Base-by-base conservation (phyloP, 2,113 vertebrate species). In the Chauna torquata region DNA sequence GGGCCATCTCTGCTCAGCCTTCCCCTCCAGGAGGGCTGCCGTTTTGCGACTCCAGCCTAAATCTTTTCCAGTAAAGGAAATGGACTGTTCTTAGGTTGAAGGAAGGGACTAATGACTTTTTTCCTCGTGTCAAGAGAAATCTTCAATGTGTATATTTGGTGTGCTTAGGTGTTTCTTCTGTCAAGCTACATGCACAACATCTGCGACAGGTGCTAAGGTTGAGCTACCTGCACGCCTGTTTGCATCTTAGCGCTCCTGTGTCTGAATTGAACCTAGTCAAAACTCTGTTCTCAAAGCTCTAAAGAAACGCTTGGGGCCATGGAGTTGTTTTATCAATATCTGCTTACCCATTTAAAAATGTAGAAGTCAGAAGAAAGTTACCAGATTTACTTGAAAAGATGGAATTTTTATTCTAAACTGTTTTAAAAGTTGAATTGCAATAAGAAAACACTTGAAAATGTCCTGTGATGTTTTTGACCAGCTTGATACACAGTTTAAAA, bases 21-120 rank as follows among this genome's bases (percentile, higher is more conserved):
- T 57, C 45, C 15, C 2, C 13, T 61, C 11, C 30, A 19, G 68
- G 61, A 61, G 49, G 32, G 16, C 44, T 55, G 24, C 3, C 4
- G 24, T 49, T 49, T 23, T 54, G 57, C 0, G 0, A 9, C 50
- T 58, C 49, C 8, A 44, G 40, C 61, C 20, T 4, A 0, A 40
- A 3, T 11, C 3, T 27, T 80, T 24, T 11, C 16, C n/a, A 66
- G 16, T 52, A 9, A 52, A 54, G 76, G 70, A 71, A 18, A 3
- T 0, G 11, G 71, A 17, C 11, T 72, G 7, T 49, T 68, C 59
- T 34, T 4, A 49, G 23, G 23, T 2, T 84, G 65, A 44, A 58
- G 32, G 30, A 62, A 40, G 30, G 34, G 15, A 6, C 16, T 81
- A 47, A 2, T n/a, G 10, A 10, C 24, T 5, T 25, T 45, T 24